Conservation (phyloP, 2,888 invertebrate species). For the Apodemia duryi region DNA sequence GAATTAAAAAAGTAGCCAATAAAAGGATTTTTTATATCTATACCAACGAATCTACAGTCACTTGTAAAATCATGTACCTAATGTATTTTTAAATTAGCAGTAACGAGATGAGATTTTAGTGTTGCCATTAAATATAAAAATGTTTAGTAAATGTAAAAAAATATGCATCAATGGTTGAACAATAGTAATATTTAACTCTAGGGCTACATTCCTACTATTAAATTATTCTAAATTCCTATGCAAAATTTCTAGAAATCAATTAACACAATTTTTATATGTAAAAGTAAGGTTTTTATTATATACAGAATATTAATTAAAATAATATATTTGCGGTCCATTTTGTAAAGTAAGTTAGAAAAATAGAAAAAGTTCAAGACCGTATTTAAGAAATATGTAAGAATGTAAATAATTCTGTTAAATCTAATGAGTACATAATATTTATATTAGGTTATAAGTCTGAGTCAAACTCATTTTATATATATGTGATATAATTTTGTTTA, state of each 20-base stretch:
- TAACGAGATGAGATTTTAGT: neutral
- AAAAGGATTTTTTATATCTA: neutral
- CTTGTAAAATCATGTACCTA: neutral
- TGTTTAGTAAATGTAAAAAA: neutral
- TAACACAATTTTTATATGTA: slow-evolving; percentile 1
- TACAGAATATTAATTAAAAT: neutral
- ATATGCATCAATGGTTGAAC: neutral
- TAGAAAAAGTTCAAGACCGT: neutral
- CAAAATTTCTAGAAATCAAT: neutral
- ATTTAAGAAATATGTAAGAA: neutral
- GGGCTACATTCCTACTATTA: neutral
- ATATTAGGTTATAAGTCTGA: neutral
- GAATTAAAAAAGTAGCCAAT: neutral
- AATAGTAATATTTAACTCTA: neutral
- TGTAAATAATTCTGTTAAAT: slow-evolving; percentile 2
- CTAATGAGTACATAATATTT: no score
- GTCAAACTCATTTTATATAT: slow-evolving; percentile 9
- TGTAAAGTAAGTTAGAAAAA: neutral
- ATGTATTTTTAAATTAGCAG: neutral
- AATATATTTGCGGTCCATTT: slow-evolving; percentile 10
- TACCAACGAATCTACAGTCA: neutral
- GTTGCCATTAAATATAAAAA: neutral
- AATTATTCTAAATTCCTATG: slow-evolving; percentile 8
- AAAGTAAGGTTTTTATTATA: neutral
- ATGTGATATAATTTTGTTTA: no score